phyloP scores from a whole-genome alignment of 1,140 invertebrate species.

The Oedothorax gibbosus region DNA sequence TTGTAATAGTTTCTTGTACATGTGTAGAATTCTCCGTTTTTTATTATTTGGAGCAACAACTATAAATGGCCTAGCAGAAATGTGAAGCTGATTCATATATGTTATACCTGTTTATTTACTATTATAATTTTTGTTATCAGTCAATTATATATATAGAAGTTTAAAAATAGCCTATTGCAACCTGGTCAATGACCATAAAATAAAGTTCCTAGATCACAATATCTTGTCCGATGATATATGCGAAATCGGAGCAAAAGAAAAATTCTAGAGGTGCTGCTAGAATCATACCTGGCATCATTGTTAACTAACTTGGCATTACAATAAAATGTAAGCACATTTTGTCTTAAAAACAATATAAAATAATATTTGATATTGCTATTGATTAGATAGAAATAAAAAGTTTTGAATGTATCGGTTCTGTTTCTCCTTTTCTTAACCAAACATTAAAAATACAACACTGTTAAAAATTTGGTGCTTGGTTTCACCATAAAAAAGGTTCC shows the following conservation, averaged over 20 bases:
- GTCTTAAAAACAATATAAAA: slow-evolving; percentile 43
- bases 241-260: slow-evolving; percentile 28
- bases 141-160: slow-evolving; percentile 39
- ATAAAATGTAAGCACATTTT: slow-evolving; percentile 51
- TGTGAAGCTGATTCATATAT: neutral
- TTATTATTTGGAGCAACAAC: slow-evolving; percentile 44
- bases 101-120: slow-evolving; percentile 17
- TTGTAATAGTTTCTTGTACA: slow-evolving; percentile 54
- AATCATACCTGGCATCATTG: slow-evolving; percentile 38
- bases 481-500: no score
- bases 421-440: no score
- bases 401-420: slow-evolving; percentile 36
- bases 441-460: no score
- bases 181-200: slow-evolving; percentile 44
- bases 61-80: slow-evolving; percentile 59
- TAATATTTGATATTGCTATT: slow-evolving; percentile 60
- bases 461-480: no score
- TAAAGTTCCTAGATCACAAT: slow-evolving; percentile 57
- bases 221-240: slow-evolving; percentile 41
- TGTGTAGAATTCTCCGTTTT: slow-evolving; percentile 47
- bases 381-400: slow-evolving; percentile 59
- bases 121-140: slow-evolving; percentile 56
- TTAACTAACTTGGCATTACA: slow-evolving; percentile 59
- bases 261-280: slow-evolving; percentile 37
- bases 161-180: slow-evolving; percentile 35